A percentile compares a stretch with the other conserved stretches of the same genome.
These are phyloP conservation scores for Xestia xanthographa DNA, from an alignment of 2,888 invertebrate genomes.

Conservation along the genomic window DNA sequence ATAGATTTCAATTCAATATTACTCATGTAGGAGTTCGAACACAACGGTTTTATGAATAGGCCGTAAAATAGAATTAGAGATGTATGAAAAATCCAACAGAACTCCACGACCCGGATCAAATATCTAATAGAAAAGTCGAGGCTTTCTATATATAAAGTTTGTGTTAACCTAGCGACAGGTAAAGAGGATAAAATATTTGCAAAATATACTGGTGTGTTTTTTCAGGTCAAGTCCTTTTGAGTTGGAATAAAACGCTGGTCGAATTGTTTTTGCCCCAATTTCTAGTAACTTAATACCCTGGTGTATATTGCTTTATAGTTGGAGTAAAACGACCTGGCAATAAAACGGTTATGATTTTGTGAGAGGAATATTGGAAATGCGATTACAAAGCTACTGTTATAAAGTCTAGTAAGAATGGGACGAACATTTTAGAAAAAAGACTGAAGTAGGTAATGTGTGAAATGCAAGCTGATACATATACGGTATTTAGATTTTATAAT, in stretches of 20 bases:
- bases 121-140: constrained; percentile 41
- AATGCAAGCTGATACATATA: background rate
- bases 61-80: constrained; percentile 42
- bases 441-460: no score
- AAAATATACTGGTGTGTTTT: constrained; percentile 13
- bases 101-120: constrained; percentile 37
- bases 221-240: constrained; percentile 31
- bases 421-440: no score
- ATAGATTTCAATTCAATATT: constrained; percentile 37
- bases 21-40: constrained; percentile 21
- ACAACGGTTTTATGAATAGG: constrained; percentile 33
- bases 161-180: constrained; percentile 16
- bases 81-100: constrained; percentile 41
- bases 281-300: constrained; percentile 6
- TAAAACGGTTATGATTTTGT: background rate
- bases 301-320: constrained; percentile 1
- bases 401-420: background rate
- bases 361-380: background rate
- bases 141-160: constrained; percentile 13
- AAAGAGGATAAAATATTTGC: constrained; percentile 32
- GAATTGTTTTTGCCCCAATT: constrained; percentile 22
- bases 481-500: background rate
- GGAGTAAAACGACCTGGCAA: constrained; percentile 11
- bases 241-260: constrained; percentile 15
- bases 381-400: background rate